Percentiles rank a stretch among this genome's conserved stretches.
These are phyloP conservation scores for Anthrax anthrax DNA, from an alignment of 2,888 invertebrate genomes.

Conservation along the genomic window DNA sequence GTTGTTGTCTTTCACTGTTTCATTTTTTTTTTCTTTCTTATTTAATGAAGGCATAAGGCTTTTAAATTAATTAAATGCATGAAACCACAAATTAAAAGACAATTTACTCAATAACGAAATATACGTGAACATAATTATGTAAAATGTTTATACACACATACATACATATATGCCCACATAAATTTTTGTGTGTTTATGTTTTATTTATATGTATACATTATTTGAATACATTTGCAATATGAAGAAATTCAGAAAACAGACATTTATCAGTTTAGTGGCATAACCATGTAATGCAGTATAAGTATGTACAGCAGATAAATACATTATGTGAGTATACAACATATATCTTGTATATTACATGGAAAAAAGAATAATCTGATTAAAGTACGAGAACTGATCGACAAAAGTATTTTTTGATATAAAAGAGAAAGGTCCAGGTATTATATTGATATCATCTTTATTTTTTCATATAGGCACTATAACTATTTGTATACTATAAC, in stretches of 20 bases:
- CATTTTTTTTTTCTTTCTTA: not conserved
- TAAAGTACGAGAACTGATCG: not conserved
- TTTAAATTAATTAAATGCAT: slow-evolving; percentile 7
- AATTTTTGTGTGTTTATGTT: too few species aligned
- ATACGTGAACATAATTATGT: not conserved
- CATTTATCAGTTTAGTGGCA: too few species aligned
- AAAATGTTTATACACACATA: not conserved
- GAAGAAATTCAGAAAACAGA: too few species aligned
- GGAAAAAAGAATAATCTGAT: not conserved
- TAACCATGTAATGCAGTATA: too few species aligned
- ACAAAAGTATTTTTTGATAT: not conserved
- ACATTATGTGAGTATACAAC: too few species aligned
- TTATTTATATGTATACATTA: too few species aligned
- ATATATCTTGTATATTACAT: too few species aligned
- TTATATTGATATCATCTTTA: not conserved
- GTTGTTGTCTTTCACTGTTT: not conserved
- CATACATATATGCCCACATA: not conserved
- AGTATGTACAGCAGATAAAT: too few species aligned
- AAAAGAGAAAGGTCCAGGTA: not conserved
- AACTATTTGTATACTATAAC: too few species aligned
- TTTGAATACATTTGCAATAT: too few species aligned
- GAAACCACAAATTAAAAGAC: slow-evolving; percentile 4
- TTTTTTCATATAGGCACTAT: too few species aligned
- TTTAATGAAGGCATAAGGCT: not conserved
- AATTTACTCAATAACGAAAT: not conserved